Evolutionary conservation across 2,797 vertebrate species (phyloP).

Genomic region (Neosalanx taihuensis): DNA sequence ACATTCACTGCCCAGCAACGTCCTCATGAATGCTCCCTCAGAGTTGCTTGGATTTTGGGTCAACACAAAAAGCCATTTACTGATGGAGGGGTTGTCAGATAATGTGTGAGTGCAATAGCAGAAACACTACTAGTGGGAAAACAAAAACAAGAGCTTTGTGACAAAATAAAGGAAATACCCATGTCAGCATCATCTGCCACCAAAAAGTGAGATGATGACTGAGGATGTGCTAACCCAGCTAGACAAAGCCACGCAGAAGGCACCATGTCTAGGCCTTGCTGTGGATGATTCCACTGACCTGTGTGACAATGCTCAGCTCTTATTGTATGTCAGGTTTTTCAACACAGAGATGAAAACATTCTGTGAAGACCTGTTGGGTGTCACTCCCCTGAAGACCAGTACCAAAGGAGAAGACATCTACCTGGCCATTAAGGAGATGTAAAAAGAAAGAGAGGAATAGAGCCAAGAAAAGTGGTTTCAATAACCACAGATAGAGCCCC

Average conservation of each 20-base stretch:
- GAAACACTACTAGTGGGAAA: constrained; percentile 31
- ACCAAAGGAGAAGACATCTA: background rate
- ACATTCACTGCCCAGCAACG: too few species aligned
- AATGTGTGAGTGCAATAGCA: constrained; percentile 24
- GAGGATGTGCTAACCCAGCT: too few species aligned
- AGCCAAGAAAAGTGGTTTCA: constrained; percentile 8
- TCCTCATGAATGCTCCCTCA: too few species aligned
- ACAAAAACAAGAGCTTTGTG: constrained; percentile 28
- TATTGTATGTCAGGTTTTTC: constrained; percentile 20
- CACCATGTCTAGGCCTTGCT: constrained; percentile 25
- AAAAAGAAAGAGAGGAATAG: too few species aligned
- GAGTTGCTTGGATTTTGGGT: too few species aligned
- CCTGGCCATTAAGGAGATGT: too few species aligned
- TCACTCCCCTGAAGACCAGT: constrained; percentile 1
- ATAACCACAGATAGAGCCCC: constrained; percentile 18
- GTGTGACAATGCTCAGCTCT: constrained; percentile 35
- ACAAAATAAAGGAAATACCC: constrained; percentile 34
- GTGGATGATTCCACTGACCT: constrained; percentile 30
- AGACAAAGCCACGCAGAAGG: constrained; percentile 24
- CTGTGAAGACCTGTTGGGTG: constrained; percentile 15
- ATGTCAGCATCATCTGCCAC: too few species aligned
- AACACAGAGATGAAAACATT: too few species aligned
- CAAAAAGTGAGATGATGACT: too few species aligned
- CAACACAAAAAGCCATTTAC: too few species aligned
- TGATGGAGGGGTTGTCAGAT: constrained; percentile 29